Evolutionary conservation across 2,113 vertebrate species (phyloP), one percentile per base, ranked within the genome.

Genomic region (Tachysurus vachellii): DNA sequence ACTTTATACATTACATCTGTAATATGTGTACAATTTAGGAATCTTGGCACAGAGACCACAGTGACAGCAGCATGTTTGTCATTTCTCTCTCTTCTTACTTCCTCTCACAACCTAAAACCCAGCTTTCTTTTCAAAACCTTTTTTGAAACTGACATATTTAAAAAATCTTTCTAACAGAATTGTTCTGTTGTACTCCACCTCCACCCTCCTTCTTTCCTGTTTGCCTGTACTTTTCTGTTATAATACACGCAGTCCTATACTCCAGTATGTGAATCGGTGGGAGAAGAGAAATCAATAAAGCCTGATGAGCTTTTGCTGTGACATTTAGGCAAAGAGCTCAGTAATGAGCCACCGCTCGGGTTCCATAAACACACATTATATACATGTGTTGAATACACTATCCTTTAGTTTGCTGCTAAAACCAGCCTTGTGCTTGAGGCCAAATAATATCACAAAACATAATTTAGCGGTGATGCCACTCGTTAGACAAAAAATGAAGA

Each of bases 331-430:
- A 57, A 83, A 82, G 50, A 68, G 84, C 79, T 79, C 53, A 77
- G 42, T 88, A 70, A 87, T 75, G 68, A 87, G 54, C 26, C 57
- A 91, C 70, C 86, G 82, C 47, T 21, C 80, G 56, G 61, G 66
- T 73, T 88, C 82, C 61, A 86, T 86, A 87, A n/a, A 85, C 71
- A 23, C 77, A 85, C 61, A 53, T 50, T 50, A 80, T 54, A 73
- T 53, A 54, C 83, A 57, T 9, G 11, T 26, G 54, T 73, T 62
- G n/a, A 85, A 76, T 81, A 61, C 21, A 36, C 53, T 62, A 19
- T 50, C 10, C 68, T 87, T 42, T 84, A 68, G 54, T 57, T 81
- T 17, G 54, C 82, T 75, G 12, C 79, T 68, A 16, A 82, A 85
- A 23, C 4, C 42, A 87, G 17, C 16, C 66, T 17, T 8, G 11